A percentile compares a stretch with the other conserved stretches of the same genome.
These are phyloP conservation scores for Dolichopus griseipennis DNA, from an alignment of 2,888 invertebrate species.

Conservation along the genomic window DNA sequence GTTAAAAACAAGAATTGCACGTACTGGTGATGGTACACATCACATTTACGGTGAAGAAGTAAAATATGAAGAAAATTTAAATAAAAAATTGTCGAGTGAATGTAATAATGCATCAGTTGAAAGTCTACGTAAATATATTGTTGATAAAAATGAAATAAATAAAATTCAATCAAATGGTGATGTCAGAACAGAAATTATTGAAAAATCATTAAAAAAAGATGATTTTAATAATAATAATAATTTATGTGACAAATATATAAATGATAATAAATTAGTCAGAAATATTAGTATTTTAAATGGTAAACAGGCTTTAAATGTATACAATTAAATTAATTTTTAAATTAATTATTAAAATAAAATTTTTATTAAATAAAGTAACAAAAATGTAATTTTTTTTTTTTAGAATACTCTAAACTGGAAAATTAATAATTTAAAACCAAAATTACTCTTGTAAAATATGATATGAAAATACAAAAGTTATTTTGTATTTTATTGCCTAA, in stretches of 20 bases:
- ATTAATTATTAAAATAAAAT: not conserved
- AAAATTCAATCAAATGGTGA: slow-evolving; percentile 21
- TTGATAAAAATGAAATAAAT: slow-evolving; percentile 25
- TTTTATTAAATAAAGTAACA: not conserved
- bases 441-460: too few species aligned
- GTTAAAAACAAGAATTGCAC: slow-evolving; percentile 48
- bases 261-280: not conserved
- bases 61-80: slow-evolving; percentile 10
- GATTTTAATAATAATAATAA: slow-evolving; percentile 25
- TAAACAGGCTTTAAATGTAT: slow-evolving; percentile 6
- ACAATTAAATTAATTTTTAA: not conserved
- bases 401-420: too few species aligned
- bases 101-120: not conserved
- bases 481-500: too few species aligned
- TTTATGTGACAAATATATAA: not conserved
- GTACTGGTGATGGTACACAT: slow-evolving; percentile 60
- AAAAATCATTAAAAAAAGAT: slow-evolving; percentile 21
- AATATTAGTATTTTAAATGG: not conserved
- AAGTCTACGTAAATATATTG: slow-evolving; percentile 24
- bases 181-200: not conserved
- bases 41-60: slow-evolving; percentile 43
- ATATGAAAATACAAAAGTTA: too few species aligned
- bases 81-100: slow-evolving; percentile 11
- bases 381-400: not conserved
- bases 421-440: too few species aligned